Evolutionary conservation across 1,140 invertebrate species (phyloP).

Genomic region (Apis mellifera): Amel_HAv3.1 CM009938.2:11679001-11679500

Average conservation of each 20-base stretch:
- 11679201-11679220: neutral
- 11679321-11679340: conserved; percentile 97
- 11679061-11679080: too few relatives aligned
- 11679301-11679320: conserved; percentile 97
- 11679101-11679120: neutral
- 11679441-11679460: neutral
- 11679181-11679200: conserved; percentile 81
- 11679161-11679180: conserved; percentile 97
- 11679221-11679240: neutral
- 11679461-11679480: conserved; percentile 77
- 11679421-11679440: too few relatives aligned
- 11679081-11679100: neutral
- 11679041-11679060: too few relatives aligned
- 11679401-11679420: neutral
- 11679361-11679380: conserved; percentile 81
- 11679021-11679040: neutral
- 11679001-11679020: neutral
- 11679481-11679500: conserved; percentile 77
- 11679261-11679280: conserved; percentile 96
- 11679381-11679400: neutral
- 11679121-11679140: conserved; percentile 86
- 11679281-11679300: conserved; percentile 99
- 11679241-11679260: conserved; percentile 21
- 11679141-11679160: conserved; percentile 95
- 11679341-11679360: conserved; percentile 98